Conservation (phyloP, 1,140 invertebrate genomes). For the Notospermus geniculatus region DNA sequence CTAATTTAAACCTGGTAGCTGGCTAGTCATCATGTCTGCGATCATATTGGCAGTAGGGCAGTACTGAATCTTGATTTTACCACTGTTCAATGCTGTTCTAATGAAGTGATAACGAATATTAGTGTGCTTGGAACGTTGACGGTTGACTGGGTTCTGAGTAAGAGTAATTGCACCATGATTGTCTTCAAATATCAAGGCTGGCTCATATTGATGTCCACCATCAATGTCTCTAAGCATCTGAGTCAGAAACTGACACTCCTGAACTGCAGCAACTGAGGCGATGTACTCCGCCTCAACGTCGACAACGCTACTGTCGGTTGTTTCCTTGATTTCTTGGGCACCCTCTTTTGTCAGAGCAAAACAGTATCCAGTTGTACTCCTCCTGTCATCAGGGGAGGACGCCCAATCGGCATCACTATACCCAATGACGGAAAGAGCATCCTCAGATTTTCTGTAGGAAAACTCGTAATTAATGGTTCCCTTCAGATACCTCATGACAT, state of each 20-base stretch:
- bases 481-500: slow-evolving; percentile 22
- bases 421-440: slow-evolving; percentile 12
- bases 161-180: slow-evolving; percentile 52
- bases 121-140: slow-evolving; percentile 52
- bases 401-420: slow-evolving; percentile 19
- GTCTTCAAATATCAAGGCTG: slow-evolving; percentile 27
- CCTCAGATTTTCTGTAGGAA: slow-evolving; percentile 16
- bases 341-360: slow-evolving; percentile 11
- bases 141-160: slow-evolving; percentile 48
- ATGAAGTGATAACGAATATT: slow-evolving; percentile 49
- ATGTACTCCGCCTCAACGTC: slow-evolving; percentile 55
- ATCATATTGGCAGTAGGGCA: neutral
- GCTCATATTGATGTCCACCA: neutral
- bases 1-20: slow-evolving; percentile 8
- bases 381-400: slow-evolving; percentile 10
- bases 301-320: slow-evolving; percentile 57
- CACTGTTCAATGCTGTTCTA: slow-evolving; percentile 32
- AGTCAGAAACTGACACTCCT: slow-evolving; percentile 26
- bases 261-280: slow-evolving; percentile 14
- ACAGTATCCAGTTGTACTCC: slow-evolving; percentile 17
- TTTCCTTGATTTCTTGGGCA: slow-evolving; percentile 56
- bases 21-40: slow-evolving; percentile 17
- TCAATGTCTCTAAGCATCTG: slow-evolving; percentile 15
- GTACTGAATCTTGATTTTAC: slow-evolving; percentile 10
- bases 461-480: slow-evolving; percentile 17